phyloP scores from a whole-genome alignment of 2,888 invertebrate genomes.

The Drosophila cognata region DNA sequence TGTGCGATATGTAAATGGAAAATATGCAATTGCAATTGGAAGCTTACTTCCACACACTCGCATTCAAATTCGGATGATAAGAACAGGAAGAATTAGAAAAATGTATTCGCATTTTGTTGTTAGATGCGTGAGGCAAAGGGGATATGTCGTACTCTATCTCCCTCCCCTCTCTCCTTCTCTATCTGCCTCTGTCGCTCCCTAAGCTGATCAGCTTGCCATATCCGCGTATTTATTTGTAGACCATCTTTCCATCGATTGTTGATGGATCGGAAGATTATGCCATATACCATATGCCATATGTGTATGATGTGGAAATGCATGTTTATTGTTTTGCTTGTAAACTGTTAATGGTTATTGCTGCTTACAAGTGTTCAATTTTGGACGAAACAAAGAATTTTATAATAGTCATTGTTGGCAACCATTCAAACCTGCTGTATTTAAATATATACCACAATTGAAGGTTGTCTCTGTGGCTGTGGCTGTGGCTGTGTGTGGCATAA shows the following conservation, averaged over 20 bases:
- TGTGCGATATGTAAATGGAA: too few species aligned
- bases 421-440: constrained; percentile 24
- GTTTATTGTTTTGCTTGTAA: not conserved
- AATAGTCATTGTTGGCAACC: constrained; percentile 22
- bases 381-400: not conserved
- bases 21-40: not conserved
- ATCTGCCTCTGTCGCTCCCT: too few species aligned
- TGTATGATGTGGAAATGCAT: not conserved
- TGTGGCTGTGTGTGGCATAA: constrained; percentile 13
- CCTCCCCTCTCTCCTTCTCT: too few species aligned
- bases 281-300: not conserved
- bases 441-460: constrained; percentile 1
- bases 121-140: not conserved
- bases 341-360: not conserved
- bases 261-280: not conserved
- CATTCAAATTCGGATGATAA: not conserved
- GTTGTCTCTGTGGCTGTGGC: not conserved
- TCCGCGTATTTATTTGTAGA: not conserved
- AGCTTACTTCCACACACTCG: not conserved
- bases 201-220: not conserved
- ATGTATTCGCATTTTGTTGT: not conserved
- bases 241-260: not conserved
- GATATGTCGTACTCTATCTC: not conserved
- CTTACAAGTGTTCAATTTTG: not conserved
- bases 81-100: not conserved